Percentiles rank a stretch among this genome's conserved stretches.
Evolutionary conservation across 2,113 vertebrate species (phyloP).

Genomic region (Neogale vison): DNA sequence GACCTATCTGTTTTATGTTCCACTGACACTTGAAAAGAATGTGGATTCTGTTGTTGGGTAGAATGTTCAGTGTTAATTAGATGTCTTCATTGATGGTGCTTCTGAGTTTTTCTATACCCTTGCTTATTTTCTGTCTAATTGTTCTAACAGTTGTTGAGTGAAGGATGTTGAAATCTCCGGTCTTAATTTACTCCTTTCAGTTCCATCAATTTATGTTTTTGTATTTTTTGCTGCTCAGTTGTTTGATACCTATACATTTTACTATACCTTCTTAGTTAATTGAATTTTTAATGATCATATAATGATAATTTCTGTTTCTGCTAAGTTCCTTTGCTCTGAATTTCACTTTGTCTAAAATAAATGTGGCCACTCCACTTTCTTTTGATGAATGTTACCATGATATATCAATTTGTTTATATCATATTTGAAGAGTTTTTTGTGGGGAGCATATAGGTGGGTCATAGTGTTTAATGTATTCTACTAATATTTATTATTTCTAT

Average conservation of each 20-base stretch:
- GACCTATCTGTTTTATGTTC: not conserved
- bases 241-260: not conserved
- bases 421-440: not conserved
- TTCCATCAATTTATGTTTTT: not conserved
- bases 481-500: not conserved
- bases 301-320: not conserved
- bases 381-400: not conserved
- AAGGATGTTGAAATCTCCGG: not conserved
- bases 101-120: not conserved
- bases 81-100: not conserved
- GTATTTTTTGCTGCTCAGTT: not conserved
- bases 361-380: not conserved
- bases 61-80: not conserved
- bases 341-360: not conserved
- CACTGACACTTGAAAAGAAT: not conserved
- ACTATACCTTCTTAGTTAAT: not conserved
- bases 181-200: not conserved
- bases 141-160: not conserved
- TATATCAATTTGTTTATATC: not conserved
- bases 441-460: not conserved
- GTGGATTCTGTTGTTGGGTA: not conserved
- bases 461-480: not conserved
- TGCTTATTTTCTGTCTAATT: not conserved
- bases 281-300: not conserved
- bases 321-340: not conserved